These are phyloP conservation scores for Andrena marginata DNA, from an alignment of 2,888 invertebrate species.

Conservation along the genomic window DNA sequence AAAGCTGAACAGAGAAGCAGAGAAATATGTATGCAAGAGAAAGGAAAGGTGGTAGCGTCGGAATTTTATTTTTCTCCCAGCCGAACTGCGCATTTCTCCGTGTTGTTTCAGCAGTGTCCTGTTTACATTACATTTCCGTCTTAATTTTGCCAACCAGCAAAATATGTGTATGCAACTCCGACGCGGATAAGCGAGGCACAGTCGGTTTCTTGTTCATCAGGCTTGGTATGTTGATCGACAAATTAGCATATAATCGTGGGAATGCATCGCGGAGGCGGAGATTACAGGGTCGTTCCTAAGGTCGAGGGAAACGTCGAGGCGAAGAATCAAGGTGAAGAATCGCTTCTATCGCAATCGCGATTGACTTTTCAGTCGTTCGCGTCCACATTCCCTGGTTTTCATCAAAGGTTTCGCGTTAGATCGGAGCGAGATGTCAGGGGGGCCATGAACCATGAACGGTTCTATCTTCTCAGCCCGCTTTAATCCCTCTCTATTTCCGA, in stretches of 20 bases:
- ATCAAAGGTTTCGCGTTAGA: constrained; percentile 29
- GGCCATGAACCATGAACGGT: too few species aligned
- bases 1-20: not conserved
- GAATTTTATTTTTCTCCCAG: constrained; percentile 36
- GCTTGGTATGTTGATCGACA: not conserved
- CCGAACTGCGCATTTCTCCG: constrained; percentile 34
- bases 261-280: constrained; percentile 19
- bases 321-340: constrained; percentile 44
- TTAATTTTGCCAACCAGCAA: constrained; percentile 18
- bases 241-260: constrained; percentile 27
- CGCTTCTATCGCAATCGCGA: constrained; percentile 56
- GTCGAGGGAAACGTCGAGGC: constrained; percentile 34
- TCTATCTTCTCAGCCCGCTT: too few species aligned
- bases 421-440: not conserved
- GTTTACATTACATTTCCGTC: constrained; percentile 43
- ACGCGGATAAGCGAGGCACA: not conserved
- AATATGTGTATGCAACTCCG: constrained; percentile 7
- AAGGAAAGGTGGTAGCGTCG: constrained; percentile 4
- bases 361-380: constrained; percentile 47
- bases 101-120: constrained; percentile 41
- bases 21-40: not conserved
- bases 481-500: not conserved
- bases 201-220: not conserved
- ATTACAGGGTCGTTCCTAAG: constrained; percentile 16
- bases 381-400: constrained; percentile 35